These are phyloP conservation scores for Xestia ashworthii DNA, from an alignment of 2,888 invertebrate genomes.

Conservation along the genomic window DNA sequence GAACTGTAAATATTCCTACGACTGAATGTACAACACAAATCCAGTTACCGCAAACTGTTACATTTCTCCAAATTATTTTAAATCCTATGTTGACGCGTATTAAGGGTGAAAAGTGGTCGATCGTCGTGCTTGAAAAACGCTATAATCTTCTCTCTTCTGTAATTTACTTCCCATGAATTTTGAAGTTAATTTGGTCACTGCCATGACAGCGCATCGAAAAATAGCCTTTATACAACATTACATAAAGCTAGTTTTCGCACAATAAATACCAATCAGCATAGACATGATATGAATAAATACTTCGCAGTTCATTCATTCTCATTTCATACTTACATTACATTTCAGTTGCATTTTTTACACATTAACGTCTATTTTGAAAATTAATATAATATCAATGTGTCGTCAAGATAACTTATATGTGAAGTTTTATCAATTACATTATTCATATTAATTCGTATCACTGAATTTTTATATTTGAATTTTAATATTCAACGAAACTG, in stretches of 20 bases:
- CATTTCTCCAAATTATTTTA: too few species aligned
- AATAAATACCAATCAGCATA: constrained; percentile 28
- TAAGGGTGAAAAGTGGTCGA: too few species aligned
- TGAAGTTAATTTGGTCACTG: neutral
- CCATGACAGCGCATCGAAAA: neutral
- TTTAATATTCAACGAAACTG: constrained; percentile 10
- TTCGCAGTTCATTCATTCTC: constrained; percentile 27
- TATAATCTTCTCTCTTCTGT: neutral
- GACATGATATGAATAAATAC: constrained; percentile 36
- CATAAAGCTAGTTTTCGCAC: constrained; percentile 5
- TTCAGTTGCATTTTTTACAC: neutral
- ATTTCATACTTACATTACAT: neutral
- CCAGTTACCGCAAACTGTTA: too few species aligned
- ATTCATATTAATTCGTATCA: neutral
- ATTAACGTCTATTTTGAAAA: constrained; percentile 17
- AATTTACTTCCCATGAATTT: neutral
- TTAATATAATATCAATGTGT: neutral
- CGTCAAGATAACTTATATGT: constrained; percentile 4
- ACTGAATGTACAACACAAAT: neutral
- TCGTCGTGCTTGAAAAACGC: neutral
- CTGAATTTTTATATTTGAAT: constrained; percentile 5
- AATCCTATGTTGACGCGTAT: too few species aligned
- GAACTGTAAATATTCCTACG: neutral
- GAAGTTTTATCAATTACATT: neutral
- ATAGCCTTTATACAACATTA: neutral